Conservation (phyloP, 2,797 vertebrate species). For the Chrysocyon brachyurus region DNA sequence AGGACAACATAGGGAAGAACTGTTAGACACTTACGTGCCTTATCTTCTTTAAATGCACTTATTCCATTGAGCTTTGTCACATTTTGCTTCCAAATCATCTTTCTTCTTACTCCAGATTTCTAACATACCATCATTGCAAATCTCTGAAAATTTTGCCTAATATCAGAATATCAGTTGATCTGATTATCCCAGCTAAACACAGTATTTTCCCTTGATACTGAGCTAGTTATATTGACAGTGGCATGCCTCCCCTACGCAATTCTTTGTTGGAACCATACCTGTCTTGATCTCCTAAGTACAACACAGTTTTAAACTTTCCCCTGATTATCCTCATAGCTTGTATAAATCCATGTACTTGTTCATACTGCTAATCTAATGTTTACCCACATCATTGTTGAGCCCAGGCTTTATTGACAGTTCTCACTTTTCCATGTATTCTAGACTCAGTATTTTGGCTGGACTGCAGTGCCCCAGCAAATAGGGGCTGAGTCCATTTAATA, state of each 20-base stretch:
- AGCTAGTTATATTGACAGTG: neutral
- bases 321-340: rapidly evolving
- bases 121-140: neutral
- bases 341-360: neutral
- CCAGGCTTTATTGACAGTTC: neutral
- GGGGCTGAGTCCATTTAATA: rapidly evolving
- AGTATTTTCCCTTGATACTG: neutral
- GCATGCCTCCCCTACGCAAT: neutral
- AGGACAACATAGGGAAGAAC: neutral
- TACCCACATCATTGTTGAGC: neutral
- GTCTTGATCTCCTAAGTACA: rapidly evolving
- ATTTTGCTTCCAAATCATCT: neutral
- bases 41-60: neutral
- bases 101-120: neutral
- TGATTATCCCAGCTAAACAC: neutral
- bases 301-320: neutral
- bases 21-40: neutral
- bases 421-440: neutral
- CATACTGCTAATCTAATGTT: neutral
- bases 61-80: neutral
- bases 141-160: neutral
- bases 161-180: rapidly evolving
- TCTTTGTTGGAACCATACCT: rapidly evolving
- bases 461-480: neutral
- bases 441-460: neutral